Evolutionary conservation across 1,140 invertebrate species (phyloP).

Genomic region (Eueides isabella): DNA sequence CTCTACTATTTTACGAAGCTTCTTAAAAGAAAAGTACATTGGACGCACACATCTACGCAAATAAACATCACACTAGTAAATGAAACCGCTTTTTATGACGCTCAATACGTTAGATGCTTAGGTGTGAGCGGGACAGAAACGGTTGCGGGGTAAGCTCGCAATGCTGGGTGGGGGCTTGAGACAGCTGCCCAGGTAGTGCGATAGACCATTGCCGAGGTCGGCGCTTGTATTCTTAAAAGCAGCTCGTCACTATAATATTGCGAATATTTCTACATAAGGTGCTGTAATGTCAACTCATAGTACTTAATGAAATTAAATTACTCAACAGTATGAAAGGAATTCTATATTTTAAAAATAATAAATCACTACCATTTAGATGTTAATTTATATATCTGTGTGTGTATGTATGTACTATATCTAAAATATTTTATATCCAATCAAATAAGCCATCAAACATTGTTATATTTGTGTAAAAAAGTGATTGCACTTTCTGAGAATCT

Average conservation of each 20-base stretch:
- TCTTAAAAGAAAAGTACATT: slow-evolving; percentile 73
- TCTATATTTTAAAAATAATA: neutral
- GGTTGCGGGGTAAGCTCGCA: slow-evolving; percentile 60
- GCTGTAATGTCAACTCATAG: slow-evolving; percentile 43
- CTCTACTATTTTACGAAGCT: slow-evolving; percentile 53
- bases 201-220: slow-evolving; percentile 66
- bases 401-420: neutral
- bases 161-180: slow-evolving; percentile 68
- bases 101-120: slow-evolving; percentile 62
- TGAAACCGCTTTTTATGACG: slow-evolving; percentile 79
- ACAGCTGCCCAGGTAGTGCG: slow-evolving; percentile 78
- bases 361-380: neutral
- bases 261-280: slow-evolving; percentile 54
- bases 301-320: slow-evolving; percentile 36
- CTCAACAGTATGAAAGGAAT: neutral
- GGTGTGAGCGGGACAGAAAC: slow-evolving; percentile 63
- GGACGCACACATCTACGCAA: slow-evolving; percentile 62
- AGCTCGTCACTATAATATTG: slow-evolving; percentile 53
- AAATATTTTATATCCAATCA: slow-evolving; percentile 9
- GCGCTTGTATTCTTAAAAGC: slow-evolving; percentile 60
- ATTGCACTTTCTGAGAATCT: slow-evolving; percentile 59
- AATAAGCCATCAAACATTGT: neutral
- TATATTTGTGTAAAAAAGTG: slow-evolving; percentile 22
- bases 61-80: slow-evolving; percentile 57
- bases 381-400: neutral